Percentiles rank a stretch among this genome's conserved stretches.
Conservation (phyloP, 2,113 vertebrate species). For the Mormyrus iriodes region DNA sequence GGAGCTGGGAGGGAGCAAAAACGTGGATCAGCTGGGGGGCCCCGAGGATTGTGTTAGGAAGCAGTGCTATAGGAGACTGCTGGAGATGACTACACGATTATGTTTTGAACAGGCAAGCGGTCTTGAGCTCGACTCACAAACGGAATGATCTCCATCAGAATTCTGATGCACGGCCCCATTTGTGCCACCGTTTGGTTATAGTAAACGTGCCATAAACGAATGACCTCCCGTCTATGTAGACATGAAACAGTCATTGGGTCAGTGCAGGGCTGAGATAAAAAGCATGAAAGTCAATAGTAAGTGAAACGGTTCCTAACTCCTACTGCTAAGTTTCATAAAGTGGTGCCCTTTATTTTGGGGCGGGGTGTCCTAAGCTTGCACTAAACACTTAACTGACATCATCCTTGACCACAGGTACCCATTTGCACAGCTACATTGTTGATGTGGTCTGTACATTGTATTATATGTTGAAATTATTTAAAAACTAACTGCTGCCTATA, state of each 20-base stretch:
- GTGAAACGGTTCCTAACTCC: background rate
- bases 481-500: background rate
- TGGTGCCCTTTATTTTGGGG: background rate
- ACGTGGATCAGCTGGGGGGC: background rate
- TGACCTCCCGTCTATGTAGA: background rate
- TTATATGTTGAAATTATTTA: background rate
- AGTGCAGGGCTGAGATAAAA: background rate
- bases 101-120: background rate
- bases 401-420: background rate
- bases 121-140: background rate
- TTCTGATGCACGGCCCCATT: background rate
- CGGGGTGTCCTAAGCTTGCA: background rate
- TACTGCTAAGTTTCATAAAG: background rate
- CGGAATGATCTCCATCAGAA: background rate
- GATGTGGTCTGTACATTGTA: background rate
- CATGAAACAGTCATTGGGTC: background rate
- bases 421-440: background rate
- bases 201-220: background rate
- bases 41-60: background rate
- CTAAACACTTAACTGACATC: background rate
- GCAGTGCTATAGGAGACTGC: background rate
- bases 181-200: background rate
- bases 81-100: background rate
- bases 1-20: background rate
- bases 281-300: too few relatives aligned